A percentile compares a stretch with the other conserved stretches of the same genome.
phyloP scores from a whole-genome alignment of 2,113 vertebrate species.

The Mesembrinibis cayennensis region DNA sequence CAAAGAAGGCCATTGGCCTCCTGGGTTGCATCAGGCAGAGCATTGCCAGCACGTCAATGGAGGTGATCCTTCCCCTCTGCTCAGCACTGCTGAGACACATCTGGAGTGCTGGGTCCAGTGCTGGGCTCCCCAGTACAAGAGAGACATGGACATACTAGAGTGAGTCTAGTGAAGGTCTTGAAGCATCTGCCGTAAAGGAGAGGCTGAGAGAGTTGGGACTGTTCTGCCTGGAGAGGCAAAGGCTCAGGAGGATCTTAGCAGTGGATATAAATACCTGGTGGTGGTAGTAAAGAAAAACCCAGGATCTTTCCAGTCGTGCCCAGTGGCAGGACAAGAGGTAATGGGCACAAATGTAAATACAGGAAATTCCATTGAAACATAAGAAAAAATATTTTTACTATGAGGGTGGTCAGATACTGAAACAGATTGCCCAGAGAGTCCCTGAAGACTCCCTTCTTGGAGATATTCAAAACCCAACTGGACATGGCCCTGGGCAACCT shows the following conservation, averaged over 20 bases:
- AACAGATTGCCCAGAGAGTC: neutral
- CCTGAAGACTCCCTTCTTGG: neutral
- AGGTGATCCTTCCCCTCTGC: neutral
- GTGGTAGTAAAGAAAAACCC: neutral
- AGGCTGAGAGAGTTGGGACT: neutral
- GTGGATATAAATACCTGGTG: neutral
- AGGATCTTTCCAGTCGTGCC: neutral
- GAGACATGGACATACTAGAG: neutral
- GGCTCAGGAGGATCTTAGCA: neutral
- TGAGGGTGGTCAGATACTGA: neutral
- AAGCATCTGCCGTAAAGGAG: neutral
- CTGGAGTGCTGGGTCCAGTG: neutral
- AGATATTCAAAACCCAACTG: neutral
- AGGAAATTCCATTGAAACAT: neutral
- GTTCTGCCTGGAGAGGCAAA: neutral
- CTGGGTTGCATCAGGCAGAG: neutral
- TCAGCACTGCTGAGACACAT: neutral
- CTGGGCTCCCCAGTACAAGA: neutral
- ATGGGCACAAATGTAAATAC: neutral
- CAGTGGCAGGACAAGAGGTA: neutral
- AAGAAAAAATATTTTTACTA: neutral
- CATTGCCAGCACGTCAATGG: fast-evolving
- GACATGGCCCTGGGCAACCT: neutral
- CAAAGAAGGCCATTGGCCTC: neutral
- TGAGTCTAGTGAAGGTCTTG: neutral